Conservation (phyloP, 2,113 vertebrate species). For the Mesitornis unicolor region DNA sequence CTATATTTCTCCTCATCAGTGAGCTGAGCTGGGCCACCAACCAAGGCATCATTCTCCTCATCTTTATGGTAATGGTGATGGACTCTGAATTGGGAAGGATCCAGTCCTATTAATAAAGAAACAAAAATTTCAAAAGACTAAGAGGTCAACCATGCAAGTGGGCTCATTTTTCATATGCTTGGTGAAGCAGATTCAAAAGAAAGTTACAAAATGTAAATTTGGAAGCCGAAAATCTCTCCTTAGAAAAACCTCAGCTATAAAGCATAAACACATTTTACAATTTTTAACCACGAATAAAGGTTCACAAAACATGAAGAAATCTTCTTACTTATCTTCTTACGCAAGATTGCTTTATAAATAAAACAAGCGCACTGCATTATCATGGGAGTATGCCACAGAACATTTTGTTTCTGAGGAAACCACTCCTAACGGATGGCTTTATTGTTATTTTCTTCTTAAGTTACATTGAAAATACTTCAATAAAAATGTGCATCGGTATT, state of each 20-base stretch:
- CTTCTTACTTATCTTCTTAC: conserved; percentile 54
- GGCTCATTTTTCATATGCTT: conserved; percentile 53
- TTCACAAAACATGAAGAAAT: conserved; percentile 27
- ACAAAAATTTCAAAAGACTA: conserved; percentile 65
- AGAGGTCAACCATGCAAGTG: conserved; percentile 56
- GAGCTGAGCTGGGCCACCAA: conserved; percentile 89
- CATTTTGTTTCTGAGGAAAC: conserved; percentile 61
- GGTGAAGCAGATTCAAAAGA: conserved; percentile 51
- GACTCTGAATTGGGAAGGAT: conserved; percentile 90
- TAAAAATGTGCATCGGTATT: conserved; percentile 66
- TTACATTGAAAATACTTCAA: conserved; percentile 64
- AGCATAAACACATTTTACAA: conserved; percentile 21
- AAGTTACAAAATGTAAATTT: conserved; percentile 45
- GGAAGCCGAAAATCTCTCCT: conserved; percentile 44
- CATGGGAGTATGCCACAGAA: conserved; percentile 42
- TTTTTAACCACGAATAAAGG: conserved; percentile 49
- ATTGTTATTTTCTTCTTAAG: conserved; percentile 70
- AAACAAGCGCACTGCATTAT: conserved; percentile 60
- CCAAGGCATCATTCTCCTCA: conserved; percentile 85
- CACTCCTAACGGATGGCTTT: conserved; percentile 54
- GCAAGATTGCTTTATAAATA: conserved; percentile 69
- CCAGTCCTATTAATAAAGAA: conserved; percentile 84
- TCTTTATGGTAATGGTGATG: conserved; percentile 89
- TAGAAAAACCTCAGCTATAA: conserved; percentile 18
- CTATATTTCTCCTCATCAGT: conserved; percentile 94